Conservation (phyloP, 1,140 invertebrate species). For the Brachionus rotundiformis region DNA sequence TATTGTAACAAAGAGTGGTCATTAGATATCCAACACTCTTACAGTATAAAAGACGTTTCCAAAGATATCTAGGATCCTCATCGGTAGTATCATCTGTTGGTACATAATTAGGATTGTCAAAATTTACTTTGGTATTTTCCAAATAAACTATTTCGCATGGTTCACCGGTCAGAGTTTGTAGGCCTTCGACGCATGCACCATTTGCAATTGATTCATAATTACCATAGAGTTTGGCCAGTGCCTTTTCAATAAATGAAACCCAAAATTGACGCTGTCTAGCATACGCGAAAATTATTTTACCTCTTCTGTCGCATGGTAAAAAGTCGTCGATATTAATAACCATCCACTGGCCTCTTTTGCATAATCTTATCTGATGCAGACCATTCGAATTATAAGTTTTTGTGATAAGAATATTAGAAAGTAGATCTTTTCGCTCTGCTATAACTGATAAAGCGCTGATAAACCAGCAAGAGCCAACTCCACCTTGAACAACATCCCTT, state of each 20-base stretch:
- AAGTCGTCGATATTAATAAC: constrained; percentile 93
- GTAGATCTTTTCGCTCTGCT: constrained; percentile 86
- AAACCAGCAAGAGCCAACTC: constrained; percentile 52
- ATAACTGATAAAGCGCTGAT: constrained; percentile 81
- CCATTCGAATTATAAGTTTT: constrained; percentile 81
- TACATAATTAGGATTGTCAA: neutral
- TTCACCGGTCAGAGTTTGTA: constrained; percentile 81
- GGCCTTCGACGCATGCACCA: constrained; percentile 88
- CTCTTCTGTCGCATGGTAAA: constrained; percentile 78
- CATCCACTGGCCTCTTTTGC: constrained; percentile 93
- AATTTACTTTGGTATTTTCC: constrained; percentile 3
- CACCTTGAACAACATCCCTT: constrained; percentile 43
- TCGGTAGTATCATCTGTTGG: neutral
- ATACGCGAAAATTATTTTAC: constrained; percentile 67
- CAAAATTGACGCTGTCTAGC: constrained; percentile 95
- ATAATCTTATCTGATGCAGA: constrained; percentile 77
- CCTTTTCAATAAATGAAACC: constrained; percentile 97
- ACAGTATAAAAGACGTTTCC: constrained; percentile 7
- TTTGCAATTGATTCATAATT: constrained; percentile 90
- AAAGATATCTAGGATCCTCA: neutral
- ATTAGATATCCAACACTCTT: constrained; percentile 35
- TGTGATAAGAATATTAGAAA: constrained; percentile 86
- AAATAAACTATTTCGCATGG: constrained; percentile 65
- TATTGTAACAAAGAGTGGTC: constrained; percentile 37
- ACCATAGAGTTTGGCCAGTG: constrained; percentile 93